Conservation (phyloP, 2,888 invertebrate genomes). For the Diaphora mendica region DNA sequence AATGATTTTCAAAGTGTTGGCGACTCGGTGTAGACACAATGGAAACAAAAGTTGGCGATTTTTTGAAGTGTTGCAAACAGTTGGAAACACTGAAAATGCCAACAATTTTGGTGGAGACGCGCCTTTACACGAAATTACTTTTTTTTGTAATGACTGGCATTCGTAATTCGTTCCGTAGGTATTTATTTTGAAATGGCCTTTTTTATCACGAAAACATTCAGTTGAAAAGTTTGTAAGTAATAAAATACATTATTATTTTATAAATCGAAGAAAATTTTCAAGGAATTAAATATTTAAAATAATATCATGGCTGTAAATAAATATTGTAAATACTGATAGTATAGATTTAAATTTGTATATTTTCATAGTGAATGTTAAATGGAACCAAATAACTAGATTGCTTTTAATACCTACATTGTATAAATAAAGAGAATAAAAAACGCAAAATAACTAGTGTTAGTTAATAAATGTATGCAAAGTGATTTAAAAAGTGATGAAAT, state of each 20-base stretch:
- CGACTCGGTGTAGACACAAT: no score
- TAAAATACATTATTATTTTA: constrained; percentile 15
- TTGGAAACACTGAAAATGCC: no score
- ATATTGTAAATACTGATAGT: constrained; percentile 62
- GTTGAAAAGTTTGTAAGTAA: background rate
- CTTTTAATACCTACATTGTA: constrained; percentile 39
- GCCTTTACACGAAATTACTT: background rate
- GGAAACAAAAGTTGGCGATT: no score
- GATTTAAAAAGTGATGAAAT: constrained; percentile 56
- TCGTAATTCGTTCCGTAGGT: background rate
- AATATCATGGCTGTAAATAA: constrained; percentile 67
- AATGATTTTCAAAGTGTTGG: no score
- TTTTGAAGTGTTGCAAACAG: no score
- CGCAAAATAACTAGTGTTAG: constrained; percentile 39
- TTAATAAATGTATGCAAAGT: constrained; percentile 47
- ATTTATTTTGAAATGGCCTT: background rate
- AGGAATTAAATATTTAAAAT: constrained; percentile 53
- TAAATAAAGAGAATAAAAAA: constrained; percentile 35
- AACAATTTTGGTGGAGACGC: no score
- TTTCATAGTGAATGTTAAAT: constrained; percentile 85
- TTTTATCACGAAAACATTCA: background rate
- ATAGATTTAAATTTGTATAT: constrained; percentile 81
- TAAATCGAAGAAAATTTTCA: constrained; percentile 29
- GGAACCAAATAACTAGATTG: constrained; percentile 81
- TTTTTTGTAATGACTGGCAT: background rate